Evolutionary conservation across 2,888 invertebrate species (phyloP).

Genomic region (Geophilus truncorum): DNA sequence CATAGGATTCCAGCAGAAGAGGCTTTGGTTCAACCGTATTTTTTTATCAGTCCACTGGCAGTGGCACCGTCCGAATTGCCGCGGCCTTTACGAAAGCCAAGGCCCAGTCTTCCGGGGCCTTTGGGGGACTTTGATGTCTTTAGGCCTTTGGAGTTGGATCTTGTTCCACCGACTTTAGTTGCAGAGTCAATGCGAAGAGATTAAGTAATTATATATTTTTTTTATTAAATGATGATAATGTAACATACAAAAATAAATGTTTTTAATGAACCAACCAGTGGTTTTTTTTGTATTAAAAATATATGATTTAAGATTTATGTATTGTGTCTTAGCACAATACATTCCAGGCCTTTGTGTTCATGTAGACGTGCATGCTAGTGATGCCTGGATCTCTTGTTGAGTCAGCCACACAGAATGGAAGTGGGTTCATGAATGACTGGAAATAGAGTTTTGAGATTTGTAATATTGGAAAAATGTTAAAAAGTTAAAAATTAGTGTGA

Average conservation of each 20-base stretch:
- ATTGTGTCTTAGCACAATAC: conserved; percentile 36
- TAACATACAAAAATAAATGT: neutral
- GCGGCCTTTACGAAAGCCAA: conserved; percentile 51
- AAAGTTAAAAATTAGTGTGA: no score
- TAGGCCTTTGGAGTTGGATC: neutral
- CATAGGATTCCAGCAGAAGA: conserved; percentile 69
- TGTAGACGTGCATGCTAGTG: conserved; percentile 39
- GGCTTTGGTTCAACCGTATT: conserved; percentile 70
- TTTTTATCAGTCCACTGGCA: conserved; percentile 63
- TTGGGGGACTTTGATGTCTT: conserved; percentile 5
- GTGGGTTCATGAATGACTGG: conserved; percentile 37
- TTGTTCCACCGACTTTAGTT: neutral
- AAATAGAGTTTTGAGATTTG: no score
- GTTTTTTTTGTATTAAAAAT: neutral
- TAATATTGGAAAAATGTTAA: no score
- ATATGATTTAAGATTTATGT: neutral
- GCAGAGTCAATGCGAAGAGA: neutral
- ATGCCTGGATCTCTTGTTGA: conserved; percentile 36
- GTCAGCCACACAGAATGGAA: conserved; percentile 37
- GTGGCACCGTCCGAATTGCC: conserved; percentile 63
- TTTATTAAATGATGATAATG: neutral
- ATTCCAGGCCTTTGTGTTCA: conserved; percentile 39
- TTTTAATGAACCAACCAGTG: conserved; percentile 20
- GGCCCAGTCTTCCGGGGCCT: conserved; percentile 7
- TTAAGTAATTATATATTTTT: neutral